Conservation (phyloP, 2,797 vertebrate species). For the Kryptolebias ocellatus region DNA sequence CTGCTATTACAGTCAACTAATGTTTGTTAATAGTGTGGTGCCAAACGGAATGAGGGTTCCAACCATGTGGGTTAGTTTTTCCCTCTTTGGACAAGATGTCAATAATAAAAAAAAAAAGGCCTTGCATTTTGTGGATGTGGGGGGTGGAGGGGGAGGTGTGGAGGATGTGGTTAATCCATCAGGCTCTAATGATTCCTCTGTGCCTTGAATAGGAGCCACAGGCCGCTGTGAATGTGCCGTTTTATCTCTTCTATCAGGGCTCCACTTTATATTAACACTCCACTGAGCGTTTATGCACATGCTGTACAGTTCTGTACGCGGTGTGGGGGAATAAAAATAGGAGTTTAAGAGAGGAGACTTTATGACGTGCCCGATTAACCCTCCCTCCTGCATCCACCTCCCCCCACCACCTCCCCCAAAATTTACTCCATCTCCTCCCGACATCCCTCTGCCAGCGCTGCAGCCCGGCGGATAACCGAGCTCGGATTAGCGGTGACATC, state of each 20-base stretch:
- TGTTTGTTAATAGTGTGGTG: slow-evolving; percentile 76
- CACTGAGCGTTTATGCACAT: slow-evolving; percentile 46
- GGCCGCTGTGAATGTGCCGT: slow-evolving; percentile 48
- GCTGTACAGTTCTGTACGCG: slow-evolving; percentile 35
- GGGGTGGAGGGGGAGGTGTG: slow-evolving; percentile 30
- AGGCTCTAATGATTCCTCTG: slow-evolving; percentile 66
- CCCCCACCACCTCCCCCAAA: slow-evolving; percentile 37
- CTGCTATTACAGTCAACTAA: slow-evolving; percentile 75
- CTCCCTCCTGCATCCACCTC: slow-evolving; percentile 1
- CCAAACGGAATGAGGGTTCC: slow-evolving; percentile 71
- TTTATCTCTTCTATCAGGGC: slow-evolving; percentile 62
- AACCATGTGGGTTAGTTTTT: slow-evolving; percentile 73
- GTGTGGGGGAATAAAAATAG: slow-evolving; percentile 44
- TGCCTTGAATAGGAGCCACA: slow-evolving; percentile 43
- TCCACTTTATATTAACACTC: slow-evolving; percentile 43
- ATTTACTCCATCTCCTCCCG: slow-evolving; percentile 63
- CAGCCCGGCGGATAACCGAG: slow-evolving; percentile 82
- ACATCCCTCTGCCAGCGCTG: slow-evolving; percentile 69
- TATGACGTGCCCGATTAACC: slow-evolving; percentile 66
- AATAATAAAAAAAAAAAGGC: slow-evolving; percentile 59
- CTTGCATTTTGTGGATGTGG: slow-evolving; percentile 56
- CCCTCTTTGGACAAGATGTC: slow-evolving; percentile 74
- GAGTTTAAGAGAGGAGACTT: slow-evolving; percentile 60
- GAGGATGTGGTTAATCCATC: slow-evolving; percentile 68
- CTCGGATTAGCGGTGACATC: slow-evolving; percentile 87